Evolutionary conservation across 2,113 vertebrate genomes (phyloP).

Genomic region (Chitala chitala): DNA sequence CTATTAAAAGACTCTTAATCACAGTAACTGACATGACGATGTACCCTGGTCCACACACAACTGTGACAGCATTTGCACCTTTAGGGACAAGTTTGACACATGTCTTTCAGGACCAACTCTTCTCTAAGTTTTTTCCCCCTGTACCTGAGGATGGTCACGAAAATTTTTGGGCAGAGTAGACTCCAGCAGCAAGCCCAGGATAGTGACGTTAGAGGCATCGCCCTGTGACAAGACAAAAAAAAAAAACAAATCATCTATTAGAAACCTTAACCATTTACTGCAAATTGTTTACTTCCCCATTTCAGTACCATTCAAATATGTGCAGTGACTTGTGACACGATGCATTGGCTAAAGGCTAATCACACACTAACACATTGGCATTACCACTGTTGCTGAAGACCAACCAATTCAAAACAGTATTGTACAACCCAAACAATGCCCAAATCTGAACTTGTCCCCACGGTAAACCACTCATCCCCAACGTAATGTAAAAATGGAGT

Average conservation of each 20-base stretch:
- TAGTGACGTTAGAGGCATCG: slow-evolving; percentile 80
- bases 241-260: background rate
- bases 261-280: no score
- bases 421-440: background rate
- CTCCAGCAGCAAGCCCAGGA: slow-evolving; percentile 80
- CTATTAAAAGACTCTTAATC: no score
- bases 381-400: no score
- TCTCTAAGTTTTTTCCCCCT: no score
- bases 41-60: no score
- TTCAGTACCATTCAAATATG: background rate
- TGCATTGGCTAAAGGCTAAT: background rate
- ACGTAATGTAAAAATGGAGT: no score
- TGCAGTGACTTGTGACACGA: background rate
- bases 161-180: slow-evolving; percentile 77
- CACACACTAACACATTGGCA: background rate
- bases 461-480: no score
- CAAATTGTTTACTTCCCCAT: background rate
- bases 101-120: background rate
- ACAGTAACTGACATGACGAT: no score
- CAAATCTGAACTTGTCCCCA: slow-evolving; percentile 24
- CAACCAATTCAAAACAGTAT: background rate
- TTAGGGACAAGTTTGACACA: no score
- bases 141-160: slow-evolving; percentile 75
- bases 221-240: slow-evolving; percentile 57
- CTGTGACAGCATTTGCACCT: no score